A percentile compares a stretch with the other conserved stretches of the same genome.
phyloP scores from a whole-genome alignment of 2,888 invertebrate species.

The Agonopterix subpropinquella region DNA sequence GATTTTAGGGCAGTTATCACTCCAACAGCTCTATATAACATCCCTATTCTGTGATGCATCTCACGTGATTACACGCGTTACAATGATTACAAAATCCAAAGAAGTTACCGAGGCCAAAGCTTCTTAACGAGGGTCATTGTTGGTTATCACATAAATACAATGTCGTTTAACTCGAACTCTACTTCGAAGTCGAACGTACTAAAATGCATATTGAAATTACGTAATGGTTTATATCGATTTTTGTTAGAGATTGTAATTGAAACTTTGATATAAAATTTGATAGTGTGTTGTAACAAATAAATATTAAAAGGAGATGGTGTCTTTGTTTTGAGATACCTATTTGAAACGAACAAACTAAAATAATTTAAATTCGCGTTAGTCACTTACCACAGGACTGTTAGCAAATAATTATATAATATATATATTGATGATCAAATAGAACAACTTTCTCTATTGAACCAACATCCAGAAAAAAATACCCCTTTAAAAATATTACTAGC shows the following conservation, averaged over 20 bases:
- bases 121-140: slow-evolving; percentile 47
- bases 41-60: slow-evolving; percentile 18
- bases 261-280: slow-evolving; percentile 9
- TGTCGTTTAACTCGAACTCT: background rate
- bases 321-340: background rate
- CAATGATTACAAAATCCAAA: slow-evolving; percentile 44
- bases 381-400: too few relatives aligned
- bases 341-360: too few relatives aligned
- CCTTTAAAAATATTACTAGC: too few relatives aligned
- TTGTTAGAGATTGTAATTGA: slow-evolving; percentile 10
- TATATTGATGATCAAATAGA: too few relatives aligned
- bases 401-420: too few relatives aligned
- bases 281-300: slow-evolving; percentile 4
- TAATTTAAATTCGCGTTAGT: too few relatives aligned
- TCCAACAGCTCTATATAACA: background rate
- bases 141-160: slow-evolving; percentile 16
- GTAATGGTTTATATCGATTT: slow-evolving; percentile 2
- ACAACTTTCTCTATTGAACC: too few relatives aligned
- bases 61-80: slow-evolving; percentile 29
- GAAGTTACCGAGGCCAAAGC: slow-evolving; percentile 30
- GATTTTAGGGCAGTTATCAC: too few relatives aligned
- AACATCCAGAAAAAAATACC: too few relatives aligned
- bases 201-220: slow-evolving; percentile 3
- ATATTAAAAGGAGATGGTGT: slow-evolving; percentile 1
- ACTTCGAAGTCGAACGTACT: background rate